Conservation (phyloP, 2,797 vertebrate genomes). For the Notolabrus celidotus region DNA sequence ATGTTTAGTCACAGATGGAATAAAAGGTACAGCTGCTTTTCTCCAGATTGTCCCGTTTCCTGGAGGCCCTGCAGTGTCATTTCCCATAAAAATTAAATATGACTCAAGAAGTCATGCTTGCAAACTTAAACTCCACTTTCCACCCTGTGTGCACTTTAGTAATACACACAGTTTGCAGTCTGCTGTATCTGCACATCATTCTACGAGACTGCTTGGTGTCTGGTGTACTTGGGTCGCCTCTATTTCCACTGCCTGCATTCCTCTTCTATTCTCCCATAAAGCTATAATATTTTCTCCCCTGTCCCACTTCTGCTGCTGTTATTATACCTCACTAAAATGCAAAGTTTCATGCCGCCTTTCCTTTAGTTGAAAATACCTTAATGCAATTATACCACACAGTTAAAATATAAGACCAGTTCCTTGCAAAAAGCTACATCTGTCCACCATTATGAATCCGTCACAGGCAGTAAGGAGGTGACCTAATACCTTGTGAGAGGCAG, state of each 20-base stretch:
- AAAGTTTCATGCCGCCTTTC: background rate
- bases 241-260: conserved; percentile 74
- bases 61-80: conserved; percentile 31
- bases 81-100: conserved; percentile 60
- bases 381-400: background rate
- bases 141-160: conserved; percentile 58
- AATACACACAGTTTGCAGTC: conserved; percentile 57
- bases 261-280: conserved; percentile 65
- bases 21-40: conserved; percentile 16
- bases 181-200: conserved; percentile 70
- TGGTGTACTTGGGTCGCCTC: conserved; percentile 56
- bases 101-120: conserved; percentile 41
- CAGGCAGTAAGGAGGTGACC: conserved; percentile 61
- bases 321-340: background rate
- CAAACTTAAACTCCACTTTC: conserved; percentile 61
- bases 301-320: conserved; percentile 22
- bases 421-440: conserved; percentile 28
- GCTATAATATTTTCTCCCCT: conserved; percentile 59
- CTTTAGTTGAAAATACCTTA: background rate
- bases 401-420: background rate
- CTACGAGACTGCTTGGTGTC: conserved; percentile 57
- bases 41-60: conserved; percentile 27
- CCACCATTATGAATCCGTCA: conserved; percentile 42
- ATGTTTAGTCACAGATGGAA: conserved; percentile 14
- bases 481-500: conserved; percentile 76